Percentiles rank a stretch among this genome's conserved stretches.
Conservation (phyloP, 2,797 vertebrate species). For the Lycodopsis pacificus region DNA sequence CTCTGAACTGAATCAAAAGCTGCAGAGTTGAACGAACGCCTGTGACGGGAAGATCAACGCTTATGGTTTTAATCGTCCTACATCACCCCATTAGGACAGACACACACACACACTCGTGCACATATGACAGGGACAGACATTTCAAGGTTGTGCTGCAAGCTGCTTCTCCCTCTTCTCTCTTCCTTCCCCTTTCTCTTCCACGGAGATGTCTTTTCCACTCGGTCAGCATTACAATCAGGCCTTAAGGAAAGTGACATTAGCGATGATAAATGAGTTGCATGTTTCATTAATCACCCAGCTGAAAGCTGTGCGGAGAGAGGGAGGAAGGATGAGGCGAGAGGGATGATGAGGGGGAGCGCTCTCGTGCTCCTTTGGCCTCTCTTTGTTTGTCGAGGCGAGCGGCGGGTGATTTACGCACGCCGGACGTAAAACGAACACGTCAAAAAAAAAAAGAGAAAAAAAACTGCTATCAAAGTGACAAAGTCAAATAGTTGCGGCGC, state of each 20-base stretch:
- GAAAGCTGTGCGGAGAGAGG: slow-evolving; percentile 51
- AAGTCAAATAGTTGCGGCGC: slow-evolving; percentile 58
- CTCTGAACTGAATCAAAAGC: slow-evolving; percentile 58
- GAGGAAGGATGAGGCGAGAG: not conserved
- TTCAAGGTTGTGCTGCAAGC: slow-evolving; percentile 62
- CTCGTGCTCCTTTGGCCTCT: slow-evolving; percentile 49
- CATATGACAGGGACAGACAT: slow-evolving; percentile 47
- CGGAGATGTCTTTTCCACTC: slow-evolving; percentile 52
- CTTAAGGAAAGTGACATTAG: slow-evolving; percentile 79
- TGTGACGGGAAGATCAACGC: slow-evolving; percentile 45
- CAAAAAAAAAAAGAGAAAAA: not conserved
- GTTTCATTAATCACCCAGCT: slow-evolving; percentile 80
- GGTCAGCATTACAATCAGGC: slow-evolving; percentile 76
- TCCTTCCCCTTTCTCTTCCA: not conserved
- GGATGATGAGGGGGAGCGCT: not conserved
- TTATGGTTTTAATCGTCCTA: slow-evolving; percentile 77
- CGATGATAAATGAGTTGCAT: slow-evolving; percentile 81
- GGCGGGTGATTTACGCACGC: slow-evolving; percentile 63
- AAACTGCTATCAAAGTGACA: slow-evolving; percentile 68
- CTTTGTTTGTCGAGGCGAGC: slow-evolving; percentile 71
- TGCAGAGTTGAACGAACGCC: slow-evolving; percentile 34
- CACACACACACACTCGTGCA: slow-evolving; percentile 27
- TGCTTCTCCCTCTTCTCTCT: not conserved
- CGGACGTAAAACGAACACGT: slow-evolving; percentile 39
- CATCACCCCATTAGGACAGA: slow-evolving; percentile 55